Percentiles rank a stretch among this genome's conserved stretches.
Evolutionary conservation across 1,140 invertebrate species (phyloP).

Genomic region (Pogonomyrmex barbatus): DNA sequence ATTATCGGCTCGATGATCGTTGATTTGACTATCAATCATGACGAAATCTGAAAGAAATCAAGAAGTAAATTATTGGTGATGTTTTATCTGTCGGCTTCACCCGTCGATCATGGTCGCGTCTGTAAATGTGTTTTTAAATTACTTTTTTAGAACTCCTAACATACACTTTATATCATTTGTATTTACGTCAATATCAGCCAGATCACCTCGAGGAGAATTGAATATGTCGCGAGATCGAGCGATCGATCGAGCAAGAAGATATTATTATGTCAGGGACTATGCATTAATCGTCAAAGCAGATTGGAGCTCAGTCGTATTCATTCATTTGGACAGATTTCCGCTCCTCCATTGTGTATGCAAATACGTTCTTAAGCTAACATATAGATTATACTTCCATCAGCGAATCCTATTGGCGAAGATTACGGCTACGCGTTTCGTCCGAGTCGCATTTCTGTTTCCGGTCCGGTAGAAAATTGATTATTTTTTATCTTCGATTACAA

Average conservation of each 20-base stretch:
- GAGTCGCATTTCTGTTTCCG: background rate
- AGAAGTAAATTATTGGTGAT: conserved; percentile 3
- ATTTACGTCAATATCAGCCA: background rate
- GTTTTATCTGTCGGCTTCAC: background rate
- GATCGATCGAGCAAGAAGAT: background rate
- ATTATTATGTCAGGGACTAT: background rate
- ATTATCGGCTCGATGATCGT: background rate
- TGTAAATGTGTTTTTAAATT: background rate
- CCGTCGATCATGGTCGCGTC: background rate
- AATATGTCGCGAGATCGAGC: background rate
- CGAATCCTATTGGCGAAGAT: background rate
- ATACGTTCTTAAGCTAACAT: background rate
- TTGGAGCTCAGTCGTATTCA: background rate
- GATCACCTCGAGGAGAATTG: background rate
- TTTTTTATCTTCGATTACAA: background rate
- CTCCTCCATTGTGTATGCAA: background rate
- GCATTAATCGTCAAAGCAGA: background rate
- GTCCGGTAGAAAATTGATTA: background rate
- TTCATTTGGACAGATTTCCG: background rate
- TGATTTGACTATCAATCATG: background rate
- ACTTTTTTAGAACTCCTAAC: background rate
- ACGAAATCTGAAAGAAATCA: background rate
- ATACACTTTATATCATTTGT: background rate
- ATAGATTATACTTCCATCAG: background rate
- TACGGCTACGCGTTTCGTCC: no score